phyloP scores from a whole-genome alignment of 2,797 vertebrate species.

The Poliocrania exsul region DNA sequence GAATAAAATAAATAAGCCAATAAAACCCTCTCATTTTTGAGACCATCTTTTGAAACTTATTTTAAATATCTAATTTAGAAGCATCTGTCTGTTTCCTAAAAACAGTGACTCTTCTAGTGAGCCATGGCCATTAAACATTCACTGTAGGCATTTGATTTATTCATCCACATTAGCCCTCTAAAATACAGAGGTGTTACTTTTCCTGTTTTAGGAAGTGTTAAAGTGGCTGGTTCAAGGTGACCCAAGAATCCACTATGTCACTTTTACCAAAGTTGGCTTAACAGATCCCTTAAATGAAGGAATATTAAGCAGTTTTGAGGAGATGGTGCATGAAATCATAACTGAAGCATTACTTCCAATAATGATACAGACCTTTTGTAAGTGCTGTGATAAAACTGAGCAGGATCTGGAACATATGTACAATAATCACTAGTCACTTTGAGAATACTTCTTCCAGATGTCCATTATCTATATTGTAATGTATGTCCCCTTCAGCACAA shows the following conservation, averaged over 20 bases:
- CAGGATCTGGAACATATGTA: neutral
- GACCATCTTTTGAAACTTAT: neutral
- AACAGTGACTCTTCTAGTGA: neutral
- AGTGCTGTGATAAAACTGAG: neutral
- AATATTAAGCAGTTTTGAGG: neutral
- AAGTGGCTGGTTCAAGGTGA: constrained; percentile 18
- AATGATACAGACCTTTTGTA: constrained; percentile 16
- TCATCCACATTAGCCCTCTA: neutral
- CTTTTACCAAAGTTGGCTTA: neutral
- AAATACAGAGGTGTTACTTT: neutral
- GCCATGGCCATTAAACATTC: neutral
- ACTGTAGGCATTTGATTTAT: neutral
- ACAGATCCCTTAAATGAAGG: neutral
- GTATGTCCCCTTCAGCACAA: neutral
- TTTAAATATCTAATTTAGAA: neutral
- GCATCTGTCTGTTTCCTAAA: neutral
- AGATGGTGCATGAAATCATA: constrained; percentile 29
- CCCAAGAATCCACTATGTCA: neutral
- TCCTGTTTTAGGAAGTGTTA: neutral
- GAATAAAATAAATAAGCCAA: neutral
- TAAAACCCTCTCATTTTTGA: neutral
- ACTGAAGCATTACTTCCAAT: neutral
- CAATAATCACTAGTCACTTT: neutral
- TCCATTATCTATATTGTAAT: neutral
- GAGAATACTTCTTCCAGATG: neutral